Base-by-base conservation (phyloP, 2,888 invertebrate genomes). In the Harpagoxenus sublaevis region DNA sequence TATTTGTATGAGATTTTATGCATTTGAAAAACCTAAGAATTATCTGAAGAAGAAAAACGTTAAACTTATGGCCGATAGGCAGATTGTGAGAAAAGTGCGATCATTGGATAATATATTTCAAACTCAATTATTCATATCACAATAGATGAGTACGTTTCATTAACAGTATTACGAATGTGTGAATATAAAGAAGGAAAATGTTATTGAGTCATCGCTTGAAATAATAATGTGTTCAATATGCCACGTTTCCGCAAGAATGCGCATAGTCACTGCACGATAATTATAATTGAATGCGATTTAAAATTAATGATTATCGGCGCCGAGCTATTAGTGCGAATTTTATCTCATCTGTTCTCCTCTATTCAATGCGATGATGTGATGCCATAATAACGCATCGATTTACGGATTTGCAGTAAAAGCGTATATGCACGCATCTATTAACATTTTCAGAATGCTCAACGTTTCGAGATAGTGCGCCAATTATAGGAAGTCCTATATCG, bases 361-460 rank as follows among this genome's bases (percentile, higher is more conserved):
- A 35, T 65, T 65, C 63, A 45, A 78, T 60, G 23, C 48, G 35
- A 1, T 18, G 39, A 31, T n/a, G 45, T 6, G 35, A 35, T 45
- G 35, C 73, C 23, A 57, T 28, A 73, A 79, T 79, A 79, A 60
- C 18, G 35, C 57, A 73, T 71, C 74, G 55, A 68, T 79, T 73
- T 71, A 57, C 79, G 74, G 74, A 79, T 79, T 79, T 71, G 31
- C 48, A 73, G 12, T 39, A 79, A 73, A 73, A 73, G 42, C 53
- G 12, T 70, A 28, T 39, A 45, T 23, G 28, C 42, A 28, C 53
- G 55, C 39, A 8, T n/a, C 71, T 78, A 55, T 70, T 78, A 78
- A 60, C 60, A 73, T 79, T 79, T 73, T 60, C 79, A 60, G 48
- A 48, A 48, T 74, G 79, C 45, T 60, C 74, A 48, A 73, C 48